These are phyloP conservation scores for Oncorhynchus masou DNA, from an alignment of 2,113 vertebrate species.

Conservation along the genomic window DNA sequence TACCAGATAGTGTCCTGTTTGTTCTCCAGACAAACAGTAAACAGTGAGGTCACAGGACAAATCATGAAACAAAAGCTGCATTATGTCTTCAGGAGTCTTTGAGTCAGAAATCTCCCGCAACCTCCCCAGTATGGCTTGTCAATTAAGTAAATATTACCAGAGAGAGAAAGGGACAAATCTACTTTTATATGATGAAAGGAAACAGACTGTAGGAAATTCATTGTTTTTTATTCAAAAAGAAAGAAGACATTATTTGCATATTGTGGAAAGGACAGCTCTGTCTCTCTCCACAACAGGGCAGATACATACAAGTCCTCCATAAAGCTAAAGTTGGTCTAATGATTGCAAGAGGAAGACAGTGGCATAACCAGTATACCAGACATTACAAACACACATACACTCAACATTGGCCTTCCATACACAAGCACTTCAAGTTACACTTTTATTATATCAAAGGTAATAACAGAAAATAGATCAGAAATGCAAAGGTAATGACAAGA, in stretches of 20 bases:
- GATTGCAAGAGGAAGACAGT: too few relatives aligned
- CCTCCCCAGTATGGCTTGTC: neutral
- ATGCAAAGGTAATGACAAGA: too few relatives aligned
- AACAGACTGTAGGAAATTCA: conserved; percentile 15
- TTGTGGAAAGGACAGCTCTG: too few relatives aligned
- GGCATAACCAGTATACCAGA: too few relatives aligned
- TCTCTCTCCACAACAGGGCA: too few relatives aligned
- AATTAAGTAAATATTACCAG: neutral
- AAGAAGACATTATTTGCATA: conserved; percentile 13
- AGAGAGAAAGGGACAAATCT: neutral
- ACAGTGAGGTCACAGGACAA: conserved; percentile 48
- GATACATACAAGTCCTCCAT: too few relatives aligned
- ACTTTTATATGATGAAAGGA: neutral
- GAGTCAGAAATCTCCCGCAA: neutral
- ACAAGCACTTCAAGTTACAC: too few relatives aligned
- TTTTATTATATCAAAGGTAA: too few relatives aligned
- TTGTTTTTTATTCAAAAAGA: conserved; percentile 46
- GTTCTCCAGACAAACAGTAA: conserved; percentile 44
- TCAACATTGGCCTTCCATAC: too few relatives aligned
- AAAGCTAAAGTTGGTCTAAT: too few relatives aligned
- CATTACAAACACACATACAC: too few relatives aligned
- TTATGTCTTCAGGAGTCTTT: conserved; percentile 12
- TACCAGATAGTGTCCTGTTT: conserved; percentile 42
- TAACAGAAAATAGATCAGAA: too few relatives aligned
- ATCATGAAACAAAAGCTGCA: conserved; percentile 39